phyloP scores from a whole-genome alignment of 2,797 vertebrate species.

The Sebastes nivosus region DNA sequence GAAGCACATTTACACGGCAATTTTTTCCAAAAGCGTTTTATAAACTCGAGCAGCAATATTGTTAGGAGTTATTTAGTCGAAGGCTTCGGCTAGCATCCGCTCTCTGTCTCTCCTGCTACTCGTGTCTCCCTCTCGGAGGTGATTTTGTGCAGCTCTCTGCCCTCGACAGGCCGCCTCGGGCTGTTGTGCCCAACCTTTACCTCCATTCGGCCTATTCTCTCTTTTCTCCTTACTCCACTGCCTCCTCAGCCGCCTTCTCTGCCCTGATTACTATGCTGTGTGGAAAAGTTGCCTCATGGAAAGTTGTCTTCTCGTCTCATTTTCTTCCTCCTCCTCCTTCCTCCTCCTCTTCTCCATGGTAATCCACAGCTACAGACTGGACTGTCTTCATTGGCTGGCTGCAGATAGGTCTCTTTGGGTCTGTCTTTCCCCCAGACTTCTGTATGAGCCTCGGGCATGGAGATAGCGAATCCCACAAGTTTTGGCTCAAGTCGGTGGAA shows the following conservation, averaged over 20 bases:
- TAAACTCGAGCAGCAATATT: not conserved
- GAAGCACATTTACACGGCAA: too few species aligned
- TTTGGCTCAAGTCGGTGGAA: not conserved
- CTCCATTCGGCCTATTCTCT: conserved; percentile 23
- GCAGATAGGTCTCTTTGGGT: conserved; percentile 16
- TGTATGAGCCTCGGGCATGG: conserved; percentile 31
- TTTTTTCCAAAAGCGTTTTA: not conserved
- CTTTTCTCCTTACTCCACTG: conserved; percentile 4
- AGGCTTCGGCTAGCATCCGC: not conserved
- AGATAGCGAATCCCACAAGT: conserved; percentile 4
- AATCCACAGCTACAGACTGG: conserved; percentile 23
- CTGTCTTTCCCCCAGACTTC: not conserved
- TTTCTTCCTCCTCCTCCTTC: conserved; percentile 1
- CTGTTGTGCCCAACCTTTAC: conserved; percentile 61
- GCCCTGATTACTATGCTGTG: conserved; percentile 28
- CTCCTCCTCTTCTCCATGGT: not conserved
- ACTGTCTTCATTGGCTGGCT: conserved; percentile 27
- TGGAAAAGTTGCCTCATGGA: conserved; percentile 38
- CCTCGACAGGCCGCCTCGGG: conserved; percentile 46
- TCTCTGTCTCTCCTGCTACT: not conserved
- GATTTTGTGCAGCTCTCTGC: conserved; percentile 36
- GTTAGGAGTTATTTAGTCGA: conserved; percentile 6
- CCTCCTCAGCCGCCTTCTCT: conserved; percentile 23
- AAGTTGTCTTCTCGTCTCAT: conserved; percentile 13
- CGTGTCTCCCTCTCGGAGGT: conserved; percentile 13